Base-by-base conservation (phyloP, 1,140 invertebrate genomes). In the Apis dorsata region DNA sequence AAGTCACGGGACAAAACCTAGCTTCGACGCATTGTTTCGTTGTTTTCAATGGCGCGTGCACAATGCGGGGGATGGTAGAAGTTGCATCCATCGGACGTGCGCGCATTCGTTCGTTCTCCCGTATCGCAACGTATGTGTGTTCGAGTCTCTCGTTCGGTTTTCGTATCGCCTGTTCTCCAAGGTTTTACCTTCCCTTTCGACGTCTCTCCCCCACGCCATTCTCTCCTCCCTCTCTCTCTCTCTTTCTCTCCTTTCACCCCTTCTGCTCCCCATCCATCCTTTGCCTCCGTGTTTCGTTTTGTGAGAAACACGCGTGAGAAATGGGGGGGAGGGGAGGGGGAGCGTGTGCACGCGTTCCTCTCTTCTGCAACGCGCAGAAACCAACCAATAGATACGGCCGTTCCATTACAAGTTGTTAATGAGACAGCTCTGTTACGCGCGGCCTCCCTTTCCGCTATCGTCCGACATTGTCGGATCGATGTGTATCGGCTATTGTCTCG, bases 321-420 rank as follows among this genome's bases (percentile, higher is more conserved):
- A 57, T 62, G 79, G 66, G 59, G 79, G 75, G 62, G 77, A 51
- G 57, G n/a, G 11, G 63, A 57, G 57, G 79, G n/a, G 44, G 19
- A 55, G 28, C 9, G 65, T 44, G 17, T 55, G 69, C 44, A 44
- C n/a, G 34, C 79, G 60, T 72, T 60, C 19, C 78, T 73, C 24
- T 59, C 7, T 62, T 24, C 24, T 24, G 55, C 49, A 66, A 77
- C 80, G 80, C 68, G 53, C 60, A 65, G 73, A 71, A 73, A 76
- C 51, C 79, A 68, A 81, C 74, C 76, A 51, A 85, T 82, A 85
- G 83, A 82, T 85, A 57, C 79, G 28, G 70, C 87, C 75, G 70
- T 87, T 90, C 89, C 89, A 90, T 88, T 88, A 84, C 85, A 90
- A 88, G 72, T 87, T 90, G 83, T 89, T 90, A 90, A 90, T 90